phyloP scores from a whole-genome alignment of 2,888 invertebrate genomes.

The Amphipoea lucens region DNA sequence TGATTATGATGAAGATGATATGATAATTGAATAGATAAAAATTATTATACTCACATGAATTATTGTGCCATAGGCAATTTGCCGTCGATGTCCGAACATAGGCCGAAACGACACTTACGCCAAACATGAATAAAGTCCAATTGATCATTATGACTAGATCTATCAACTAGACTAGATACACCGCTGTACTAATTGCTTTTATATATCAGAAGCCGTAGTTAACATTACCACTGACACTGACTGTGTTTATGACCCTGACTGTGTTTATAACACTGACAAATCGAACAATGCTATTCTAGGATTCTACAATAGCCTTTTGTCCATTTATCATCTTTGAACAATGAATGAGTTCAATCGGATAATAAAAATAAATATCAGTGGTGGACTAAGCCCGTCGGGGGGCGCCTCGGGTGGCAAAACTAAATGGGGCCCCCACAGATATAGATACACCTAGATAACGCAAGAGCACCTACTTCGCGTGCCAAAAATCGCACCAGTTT shows the following conservation, averaged over 20 bases:
- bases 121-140: constrained; percentile 68
- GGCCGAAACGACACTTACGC: constrained; percentile 63
- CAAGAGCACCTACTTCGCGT: too few species aligned
- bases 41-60: constrained; percentile 75
- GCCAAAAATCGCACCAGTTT: too few species aligned
- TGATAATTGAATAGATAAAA: not conserved
- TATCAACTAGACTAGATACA: constrained; percentile 24
- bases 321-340: constrained; percentile 47
- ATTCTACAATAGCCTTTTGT: constrained; percentile 59
- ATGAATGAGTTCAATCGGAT: constrained; percentile 29
- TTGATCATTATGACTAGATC: constrained; percentile 65
- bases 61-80: constrained; percentile 79
- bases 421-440: not conserved
- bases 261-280: constrained; percentile 52
- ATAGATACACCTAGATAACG: too few species aligned
- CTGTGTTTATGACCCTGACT: constrained; percentile 42
- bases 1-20: not conserved
- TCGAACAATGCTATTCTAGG: constrained; percentile 54
- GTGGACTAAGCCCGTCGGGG: not conserved
- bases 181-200: constrained; percentile 24
- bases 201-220: constrained; percentile 20
- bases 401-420: not conserved
- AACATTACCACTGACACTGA: not conserved
- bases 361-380: not conserved
- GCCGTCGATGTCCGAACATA: constrained; percentile 65